These are phyloP conservation scores for Hecatera dysodea DNA, from an alignment of 2,888 invertebrate genomes.

Conservation along the genomic window DNA sequence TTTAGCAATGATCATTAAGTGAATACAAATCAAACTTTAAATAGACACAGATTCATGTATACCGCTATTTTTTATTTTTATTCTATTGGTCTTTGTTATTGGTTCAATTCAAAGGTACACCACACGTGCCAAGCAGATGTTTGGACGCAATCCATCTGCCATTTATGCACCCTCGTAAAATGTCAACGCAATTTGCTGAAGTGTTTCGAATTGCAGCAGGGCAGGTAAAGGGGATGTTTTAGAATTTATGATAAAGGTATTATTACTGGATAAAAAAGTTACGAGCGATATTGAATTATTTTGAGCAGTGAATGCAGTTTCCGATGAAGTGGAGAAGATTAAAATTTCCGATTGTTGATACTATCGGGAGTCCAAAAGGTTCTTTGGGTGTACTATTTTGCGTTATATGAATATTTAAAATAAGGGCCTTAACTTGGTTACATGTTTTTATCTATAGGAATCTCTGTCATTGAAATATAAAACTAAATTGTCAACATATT, in stretches of 20 bases:
- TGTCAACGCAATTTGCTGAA: constrained; percentile 54
- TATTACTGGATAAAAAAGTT: constrained; percentile 35
- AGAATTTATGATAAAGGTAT: constrained; percentile 32
- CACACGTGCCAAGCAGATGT: constrained; percentile 87
- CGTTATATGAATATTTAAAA: not conserved
- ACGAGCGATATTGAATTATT: constrained; percentile 17
- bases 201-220: constrained; percentile 45
- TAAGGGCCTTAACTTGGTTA: not conserved
- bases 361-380: not conserved
- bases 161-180: constrained; percentile 54
- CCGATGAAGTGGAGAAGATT: not conserved
- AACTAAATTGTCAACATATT: constrained; percentile 1
- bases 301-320: not conserved
- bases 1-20: constrained; percentile 46
- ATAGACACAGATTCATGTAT: constrained; percentile 47
- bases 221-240: constrained; percentile 35
- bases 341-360: not conserved
- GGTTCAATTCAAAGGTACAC: constrained; percentile 46
- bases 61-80: constrained; percentile 41
- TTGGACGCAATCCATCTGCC: constrained; percentile 75
- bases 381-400: not conserved
- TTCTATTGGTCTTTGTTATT: constrained; percentile 35
- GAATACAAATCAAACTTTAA: constrained; percentile 50
- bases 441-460: not conserved
- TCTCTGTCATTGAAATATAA: not conserved